Conservation (phyloP, 2,113 vertebrate species). For the Dipodomys spectabilis region DNA sequence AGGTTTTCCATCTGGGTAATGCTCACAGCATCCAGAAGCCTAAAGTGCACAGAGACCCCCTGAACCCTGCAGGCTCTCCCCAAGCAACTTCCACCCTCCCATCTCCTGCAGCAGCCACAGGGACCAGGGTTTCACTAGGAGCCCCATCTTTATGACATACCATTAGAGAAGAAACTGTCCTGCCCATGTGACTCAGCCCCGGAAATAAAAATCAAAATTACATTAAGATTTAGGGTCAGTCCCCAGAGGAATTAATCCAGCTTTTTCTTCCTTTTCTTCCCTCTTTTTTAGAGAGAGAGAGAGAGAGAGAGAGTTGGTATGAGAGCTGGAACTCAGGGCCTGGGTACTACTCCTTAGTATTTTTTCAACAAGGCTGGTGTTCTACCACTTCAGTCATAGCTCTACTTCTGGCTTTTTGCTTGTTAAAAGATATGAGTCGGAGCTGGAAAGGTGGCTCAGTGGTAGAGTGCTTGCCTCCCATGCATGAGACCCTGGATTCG, state of each 20-base stretch:
- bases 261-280: neutral
- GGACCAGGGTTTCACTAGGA: neutral
- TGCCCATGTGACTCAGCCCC: neutral
- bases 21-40: constrained; percentile 86
- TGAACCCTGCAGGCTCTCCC: neutral
- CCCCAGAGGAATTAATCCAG: neutral
- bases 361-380: neutral
- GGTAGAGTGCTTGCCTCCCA: too few species aligned
- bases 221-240: neutral
- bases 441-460: too few species aligned
- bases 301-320: neutral
- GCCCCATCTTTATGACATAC: too few species aligned
- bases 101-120: neutral
- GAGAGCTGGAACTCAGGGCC: too few species aligned
- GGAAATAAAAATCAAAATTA: too few species aligned
- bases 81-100: neutral
- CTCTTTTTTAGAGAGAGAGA: neutral
- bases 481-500: too few species aligned
- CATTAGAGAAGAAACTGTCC: neutral
- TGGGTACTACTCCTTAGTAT: neutral
- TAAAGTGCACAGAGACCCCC: neutral
- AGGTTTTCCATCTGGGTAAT: constrained; percentile 86
- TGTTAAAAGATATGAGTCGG: too few species aligned
- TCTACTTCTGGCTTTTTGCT: neutral
- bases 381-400: neutral